Evolutionary conservation across 2,113 vertebrate species (phyloP).

Genomic region (Bathybates hornii): DNA sequence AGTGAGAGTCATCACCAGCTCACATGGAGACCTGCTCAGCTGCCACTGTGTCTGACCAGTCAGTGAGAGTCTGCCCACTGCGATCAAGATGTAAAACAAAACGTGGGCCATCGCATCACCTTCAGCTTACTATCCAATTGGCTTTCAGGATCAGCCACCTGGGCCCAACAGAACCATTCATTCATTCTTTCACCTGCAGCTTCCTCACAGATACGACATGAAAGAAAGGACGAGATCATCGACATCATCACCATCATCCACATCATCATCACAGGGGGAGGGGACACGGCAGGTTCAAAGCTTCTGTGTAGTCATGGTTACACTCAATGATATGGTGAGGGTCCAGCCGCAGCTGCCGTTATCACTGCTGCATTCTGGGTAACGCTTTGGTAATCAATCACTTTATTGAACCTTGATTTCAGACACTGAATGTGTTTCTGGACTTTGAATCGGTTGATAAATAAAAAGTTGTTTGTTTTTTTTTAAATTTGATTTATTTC

Average conservation of each 20-base stretch:
- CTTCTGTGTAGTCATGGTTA: background rate
- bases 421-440: background rate
- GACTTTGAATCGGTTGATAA: background rate
- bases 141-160: background rate
- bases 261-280: background rate
- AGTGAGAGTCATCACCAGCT: constrained; percentile 18
- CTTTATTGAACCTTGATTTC: background rate
- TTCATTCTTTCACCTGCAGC: background rate
- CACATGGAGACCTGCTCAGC: background rate
- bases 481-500: background rate
- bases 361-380: background rate
- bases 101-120: background rate
- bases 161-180: background rate
- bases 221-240: background rate
- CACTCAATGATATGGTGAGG: background rate
- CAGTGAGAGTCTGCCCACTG: background rate
- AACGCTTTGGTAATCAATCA: background rate
- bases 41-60: constrained; percentile 29
- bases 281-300: background rate
- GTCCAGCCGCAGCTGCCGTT: background rate
- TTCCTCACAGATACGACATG: background rate
- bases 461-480: background rate
- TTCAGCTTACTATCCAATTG: background rate
- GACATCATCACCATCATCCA: background rate
- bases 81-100: background rate